Percentiles rank a stretch among this genome's conserved stretches.
phyloP scores from a whole-genome alignment of 1,140 invertebrate genomes.

The Cylas formicarius region DNA sequence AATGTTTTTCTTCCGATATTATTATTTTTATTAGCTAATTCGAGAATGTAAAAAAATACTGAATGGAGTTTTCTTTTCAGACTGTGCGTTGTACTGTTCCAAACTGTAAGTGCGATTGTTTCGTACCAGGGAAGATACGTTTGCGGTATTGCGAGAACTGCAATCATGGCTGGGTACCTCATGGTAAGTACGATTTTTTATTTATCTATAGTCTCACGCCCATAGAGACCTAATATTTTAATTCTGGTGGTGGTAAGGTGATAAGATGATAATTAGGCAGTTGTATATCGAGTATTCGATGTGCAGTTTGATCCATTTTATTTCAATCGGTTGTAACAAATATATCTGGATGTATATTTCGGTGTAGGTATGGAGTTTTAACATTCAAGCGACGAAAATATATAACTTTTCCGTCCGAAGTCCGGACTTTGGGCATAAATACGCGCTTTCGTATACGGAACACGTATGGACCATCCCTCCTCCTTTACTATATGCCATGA shows the following conservation, averaged over 20 bases:
- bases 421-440: slow-evolving; percentile 23
- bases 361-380: no score
- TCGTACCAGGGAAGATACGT: slow-evolving; percentile 63
- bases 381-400: no score
- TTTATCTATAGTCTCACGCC: neutral
- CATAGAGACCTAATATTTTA: slow-evolving; percentile 14
- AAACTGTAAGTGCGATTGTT: slow-evolving; percentile 65
- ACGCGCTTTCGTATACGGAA: slow-evolving; percentile 16
- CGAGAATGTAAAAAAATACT: no score
- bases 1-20: no score
- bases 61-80: slow-evolving; percentile 45
- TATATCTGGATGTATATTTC: no score
- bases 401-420: no score
- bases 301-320: no score
- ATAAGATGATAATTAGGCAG: no score
- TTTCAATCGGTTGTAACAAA: no score
- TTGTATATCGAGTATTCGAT: no score
- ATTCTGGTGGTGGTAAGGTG: no score
- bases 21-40: no score
- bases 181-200: slow-evolving; percentile 55
- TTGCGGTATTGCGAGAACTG: slow-evolving; percentile 66
- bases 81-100: slow-evolving; percentile 65
- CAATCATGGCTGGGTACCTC: slow-evolving; percentile 70
- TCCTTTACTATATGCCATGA: slow-evolving; percentile 15
- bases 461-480: slow-evolving; percentile 20